Evolutionary conservation across 2,797 vertebrate species (phyloP), one percentile per base, ranked within the genome.

Genomic region (Oryzias sinensis): DNA sequence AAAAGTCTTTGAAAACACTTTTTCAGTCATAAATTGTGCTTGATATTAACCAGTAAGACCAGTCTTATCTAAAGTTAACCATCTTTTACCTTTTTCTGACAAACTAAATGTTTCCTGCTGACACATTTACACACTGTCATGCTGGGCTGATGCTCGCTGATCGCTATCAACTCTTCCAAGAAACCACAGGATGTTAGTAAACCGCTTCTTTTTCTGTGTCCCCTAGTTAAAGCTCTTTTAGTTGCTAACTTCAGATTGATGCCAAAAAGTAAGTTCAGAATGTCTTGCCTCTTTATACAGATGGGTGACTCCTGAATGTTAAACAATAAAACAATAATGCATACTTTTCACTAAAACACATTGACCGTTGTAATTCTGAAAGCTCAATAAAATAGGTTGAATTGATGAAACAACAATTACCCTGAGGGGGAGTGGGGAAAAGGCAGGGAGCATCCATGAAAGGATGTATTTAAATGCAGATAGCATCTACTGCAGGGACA

Each of bases 111-210:
- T 56, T 57, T 62, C 53, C 48, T 59, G 17, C 37, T 11, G 2
- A 27, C 42, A 57, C 33, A n/a, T 60, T 43, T 27, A 22, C 18
- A 61, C 43, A 51, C 4, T 49, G n/a, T 48, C 48, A 50, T 42
- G 60, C 9, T 17, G 41, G 50, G 33, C 67, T 55, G 43, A 6
- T 29, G 17, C 5, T 1, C 49, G 62, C 47, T 60, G 70, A 72
- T 79, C 56, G 6, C 45, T 70, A 71, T 64, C 51, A 6, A 41
- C 58, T 46, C 56, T 70, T 84, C 81, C 74, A 76, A 76, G 70
- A 80, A 83, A 59, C 85, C 57, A 61, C 79, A 79, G 74, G 87
- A 79, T 72, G 40, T 70, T 64, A 52, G 72, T 65, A 48, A 66
- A 44, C 73, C 76, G 27, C 4, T 50, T 53, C 27, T 18, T 37